Base-by-base conservation (phyloP, 2,888 invertebrate species). In the Leptinotarsa juncta region DNA sequence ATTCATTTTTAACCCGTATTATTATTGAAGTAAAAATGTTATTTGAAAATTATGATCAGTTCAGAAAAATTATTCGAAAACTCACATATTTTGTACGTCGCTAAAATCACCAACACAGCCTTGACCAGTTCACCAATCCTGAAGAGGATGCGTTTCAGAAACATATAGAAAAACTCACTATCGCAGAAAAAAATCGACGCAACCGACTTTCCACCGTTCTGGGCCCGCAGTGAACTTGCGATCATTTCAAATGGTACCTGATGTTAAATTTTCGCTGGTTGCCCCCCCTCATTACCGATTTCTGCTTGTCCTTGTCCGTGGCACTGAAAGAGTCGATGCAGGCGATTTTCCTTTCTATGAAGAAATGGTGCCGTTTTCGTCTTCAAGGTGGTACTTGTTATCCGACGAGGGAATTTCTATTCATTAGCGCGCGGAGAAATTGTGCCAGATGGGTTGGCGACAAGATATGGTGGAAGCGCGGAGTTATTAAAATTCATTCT, bases 161-260 rank as follows among this genome's bases (percentile, higher is more conserved):
- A 69, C 69, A 69, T 69, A 53, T 14, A 69, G 67, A 26, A 62
- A 62, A 62, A 62, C 16, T 62, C 62, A 62, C 62, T 62, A 4
- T 62, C n/a, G 62, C 42, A 18, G 26, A 26, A n/a, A 42, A 62
- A 16, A 32, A 32, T 15, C 62, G 16, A 26, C 57, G 57, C 62
- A 62, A 16, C 62, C 32, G 62, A 62, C 62, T 62, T 62, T 32
- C 32, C 62, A 62, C 10, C 7, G 3, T 14, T 7, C 42, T 62
- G 32, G 32, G 3, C 26, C 15, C 10, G 16, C 32, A 62, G 42
- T 62, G 42, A 42, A 57, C 57, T n/a, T 62, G 32, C 62, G 16
- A 16, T 42, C 16, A 15, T 32, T 57, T 42, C 70, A 23, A 73
- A 73, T 70, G 73, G 73, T 66, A 70, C 73, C 66, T 73, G 73